phyloP scores from a whole-genome alignment of 2,888 invertebrate genomes.

The Nymphalis polychloros region DNA sequence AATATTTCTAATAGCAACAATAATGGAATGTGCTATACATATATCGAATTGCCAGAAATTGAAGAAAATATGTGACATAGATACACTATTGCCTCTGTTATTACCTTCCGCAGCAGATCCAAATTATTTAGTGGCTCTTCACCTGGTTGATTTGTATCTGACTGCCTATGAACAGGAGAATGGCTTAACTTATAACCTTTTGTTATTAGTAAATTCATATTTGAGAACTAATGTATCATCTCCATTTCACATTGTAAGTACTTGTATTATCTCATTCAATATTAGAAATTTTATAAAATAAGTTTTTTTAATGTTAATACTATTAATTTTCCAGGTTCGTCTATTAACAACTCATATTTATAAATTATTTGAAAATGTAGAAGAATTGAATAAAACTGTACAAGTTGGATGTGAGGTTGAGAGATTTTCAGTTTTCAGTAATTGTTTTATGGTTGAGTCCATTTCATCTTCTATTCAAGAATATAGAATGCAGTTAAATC shows the following conservation, averaged over 20 bases:
- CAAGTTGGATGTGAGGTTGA: conserved; percentile 62
- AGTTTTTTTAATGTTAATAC: not conserved
- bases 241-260: conserved; percentile 84
- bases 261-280: not conserved
- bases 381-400: conserved; percentile 69
- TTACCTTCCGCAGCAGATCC: conserved; percentile 71
- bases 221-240: conserved; percentile 85
- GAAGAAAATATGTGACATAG: conserved; percentile 69
- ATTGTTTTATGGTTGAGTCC: conserved; percentile 87
- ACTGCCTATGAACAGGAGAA: conserved; percentile 74
- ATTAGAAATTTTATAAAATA: too few species aligned
- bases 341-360: conserved; percentile 88
- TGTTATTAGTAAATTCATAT: conserved; percentile 74
- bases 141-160: conserved; percentile 79
- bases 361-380: conserved; percentile 83
- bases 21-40: conserved; percentile 83
- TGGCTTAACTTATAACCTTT: conserved; percentile 64
- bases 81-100: conserved; percentile 66
- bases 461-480: conserved; percentile 87
- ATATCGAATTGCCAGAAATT: conserved; percentile 75
- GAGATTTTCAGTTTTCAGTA: conserved; percentile 83
- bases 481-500: conserved; percentile 89
- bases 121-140: conserved; percentile 73
- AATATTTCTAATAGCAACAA: conserved; percentile 80
- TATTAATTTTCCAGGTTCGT: conserved; percentile 79